Percentiles rank a stretch among this genome's conserved stretches.
These are phyloP conservation scores for Vireo altiloquus DNA, from an alignment of 2,113 vertebrate genomes.

Conservation along the genomic window DNA sequence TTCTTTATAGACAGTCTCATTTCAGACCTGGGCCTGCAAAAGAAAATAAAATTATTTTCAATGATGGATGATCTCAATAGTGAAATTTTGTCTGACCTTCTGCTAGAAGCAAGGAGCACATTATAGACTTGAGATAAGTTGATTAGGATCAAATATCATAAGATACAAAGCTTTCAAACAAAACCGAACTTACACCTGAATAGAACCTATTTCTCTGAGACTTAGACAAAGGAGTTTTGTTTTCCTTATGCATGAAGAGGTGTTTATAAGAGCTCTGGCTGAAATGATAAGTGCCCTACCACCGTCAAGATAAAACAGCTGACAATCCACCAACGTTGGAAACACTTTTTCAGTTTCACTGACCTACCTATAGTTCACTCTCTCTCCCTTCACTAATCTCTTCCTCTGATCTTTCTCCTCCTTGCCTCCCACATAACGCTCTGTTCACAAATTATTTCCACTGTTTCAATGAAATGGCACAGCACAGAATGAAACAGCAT, in stretches of 20 bases:
- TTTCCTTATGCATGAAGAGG: background rate
- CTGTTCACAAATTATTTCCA: background rate
- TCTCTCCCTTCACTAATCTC: background rate
- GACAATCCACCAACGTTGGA: background rate
- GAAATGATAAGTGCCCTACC: background rate
- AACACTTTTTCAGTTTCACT: background rate
- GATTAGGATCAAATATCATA: background rate
- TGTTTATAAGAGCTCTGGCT: background rate
- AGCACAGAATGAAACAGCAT: background rate
- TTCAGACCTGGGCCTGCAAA: background rate
- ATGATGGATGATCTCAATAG: slow-evolving; percentile 3
- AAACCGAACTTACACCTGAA: background rate
- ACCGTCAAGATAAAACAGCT: background rate
- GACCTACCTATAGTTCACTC: background rate
- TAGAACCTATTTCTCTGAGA: background rate
- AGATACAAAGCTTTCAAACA: background rate
- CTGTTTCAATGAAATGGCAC: background rate
- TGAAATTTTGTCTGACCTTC: background rate
- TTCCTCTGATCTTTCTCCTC: background rate
- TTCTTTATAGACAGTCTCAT: slow-evolving; percentile 3
- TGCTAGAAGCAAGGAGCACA: background rate
- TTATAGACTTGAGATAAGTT: background rate
- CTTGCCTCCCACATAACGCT: background rate
- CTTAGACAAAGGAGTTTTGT: background rate
- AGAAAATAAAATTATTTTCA: background rate